These are phyloP conservation scores for Pholis gunnellus DNA, from an alignment of 2,113 vertebrate genomes.

Conservation along the genomic window DNA sequence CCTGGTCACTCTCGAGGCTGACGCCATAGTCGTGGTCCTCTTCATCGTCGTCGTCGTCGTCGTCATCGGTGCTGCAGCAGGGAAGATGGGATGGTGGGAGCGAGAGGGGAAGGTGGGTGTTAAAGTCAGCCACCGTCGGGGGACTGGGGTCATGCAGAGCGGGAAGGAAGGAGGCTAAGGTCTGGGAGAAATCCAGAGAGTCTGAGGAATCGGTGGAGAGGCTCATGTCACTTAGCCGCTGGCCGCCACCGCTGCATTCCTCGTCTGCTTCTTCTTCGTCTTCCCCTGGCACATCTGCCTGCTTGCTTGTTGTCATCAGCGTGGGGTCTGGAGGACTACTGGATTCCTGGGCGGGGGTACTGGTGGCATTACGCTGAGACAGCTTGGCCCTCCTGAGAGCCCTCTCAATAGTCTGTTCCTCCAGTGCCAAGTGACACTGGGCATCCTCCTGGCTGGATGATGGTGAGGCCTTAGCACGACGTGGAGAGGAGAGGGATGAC, in stretches of 20 bases:
- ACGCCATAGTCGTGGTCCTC: slow-evolving; percentile 69
- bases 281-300: slow-evolving; percentile 46
- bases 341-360: slow-evolving; percentile 10
- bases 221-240: slow-evolving; percentile 95
- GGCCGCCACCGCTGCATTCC: slow-evolving; percentile 73
- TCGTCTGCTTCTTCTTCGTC: slow-evolving; percentile 19
- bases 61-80: slow-evolving; percentile 87
- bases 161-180: slow-evolving; percentile 77
- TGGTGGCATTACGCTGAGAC: slow-evolving; percentile 42
- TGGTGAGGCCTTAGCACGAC: slow-evolving; percentile 79
- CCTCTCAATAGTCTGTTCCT: slow-evolving; percentile 70
- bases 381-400: slow-evolving; percentile 77
- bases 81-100: slow-evolving; percentile 81
- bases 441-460: slow-evolving; percentile 85
- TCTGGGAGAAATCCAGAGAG: slow-evolving; percentile 89
- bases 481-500: slow-evolving; percentile 70
- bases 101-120: slow-evolving; percentile 82
- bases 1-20: slow-evolving; percentile 75
- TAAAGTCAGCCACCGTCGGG: slow-evolving; percentile 62
- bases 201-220: slow-evolving; percentile 95
- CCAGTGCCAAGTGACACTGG: slow-evolving; percentile 73
- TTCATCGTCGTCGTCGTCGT: slow-evolving; percentile 74
- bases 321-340: slow-evolving; percentile 31
- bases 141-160: slow-evolving; percentile 81
- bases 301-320: not conserved